Evolutionary conservation across 2,797 vertebrate genomes (phyloP), one percentile per base, ranked within the genome.

Genomic region (Danio choprae): DNA sequence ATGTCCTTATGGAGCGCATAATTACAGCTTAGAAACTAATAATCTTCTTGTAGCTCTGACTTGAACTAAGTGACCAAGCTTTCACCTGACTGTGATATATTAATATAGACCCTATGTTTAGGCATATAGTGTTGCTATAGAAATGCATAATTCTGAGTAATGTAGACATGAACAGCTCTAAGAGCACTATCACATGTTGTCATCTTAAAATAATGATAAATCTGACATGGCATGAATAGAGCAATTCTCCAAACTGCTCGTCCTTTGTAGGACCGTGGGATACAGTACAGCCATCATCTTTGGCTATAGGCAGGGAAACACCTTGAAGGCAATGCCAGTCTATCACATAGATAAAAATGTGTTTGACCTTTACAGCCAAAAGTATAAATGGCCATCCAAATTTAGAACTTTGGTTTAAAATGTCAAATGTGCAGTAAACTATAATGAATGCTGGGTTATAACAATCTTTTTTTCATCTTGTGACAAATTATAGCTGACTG

Each of bases 321-420:
- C n/a, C n/a, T 41, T 18, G 50, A 4, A 53, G 53, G 29, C 11
- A 70, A 53, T 16, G 10, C 29, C 46, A 53, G 15, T 51, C 22
- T 6, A 51, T 41, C 1, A 40, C 6, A 70, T 4, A 16, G 11
- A 55, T 55, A 55, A 22, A 67, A 48, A 68, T 0, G 0, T 36
- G 36, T 70, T 70, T 70, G 41, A 20, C 11, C n/a, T 70, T 41
- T 55, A 55, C 36, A 41, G 50, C 38, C 51, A 4, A 69, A 38
- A 11, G 6, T 50, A 69, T 38, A 51, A 50, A 7, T 20, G 6
- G 38, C 10, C 1, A 6, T 20, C 36, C 9, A 36, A 38, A 70
- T 6, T 51, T 53, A 16, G 43, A 43, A 64, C 41, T 22, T 11
- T n/a, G 15, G 44, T 44, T 65, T 44, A 46, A 65, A 18, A 41